Percentiles rank a stretch among this genome's conserved stretches.
Conservation (phyloP, 2,888 invertebrate genomes). For the Xylota segnis region DNA sequence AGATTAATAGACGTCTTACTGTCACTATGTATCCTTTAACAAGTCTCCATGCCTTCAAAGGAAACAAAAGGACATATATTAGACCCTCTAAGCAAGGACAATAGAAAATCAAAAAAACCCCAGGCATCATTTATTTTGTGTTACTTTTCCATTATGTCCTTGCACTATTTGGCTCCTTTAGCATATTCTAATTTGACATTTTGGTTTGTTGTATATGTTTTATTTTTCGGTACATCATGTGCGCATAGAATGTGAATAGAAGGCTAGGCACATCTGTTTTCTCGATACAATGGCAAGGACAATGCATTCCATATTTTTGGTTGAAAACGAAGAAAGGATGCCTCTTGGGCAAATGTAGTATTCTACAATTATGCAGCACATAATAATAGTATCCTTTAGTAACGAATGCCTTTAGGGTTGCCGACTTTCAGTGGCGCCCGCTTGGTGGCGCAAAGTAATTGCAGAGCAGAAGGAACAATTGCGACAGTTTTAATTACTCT, state of each 20-base stretch:
- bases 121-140: not conserved
- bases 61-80: not conserved
- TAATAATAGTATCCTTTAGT: constrained; percentile 49
- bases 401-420: constrained; percentile 1
- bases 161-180: constrained; percentile 32
- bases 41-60: not conserved
- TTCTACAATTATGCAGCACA: constrained; percentile 18
- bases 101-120: not conserved
- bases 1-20: not conserved
- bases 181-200: constrained; percentile 22
- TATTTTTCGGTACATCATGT: constrained; percentile 6
- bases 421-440: constrained; percentile 32
- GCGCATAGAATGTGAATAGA: not conserved
- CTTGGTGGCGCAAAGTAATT: constrained; percentile 53
- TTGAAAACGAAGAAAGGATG: constrained; percentile 29
- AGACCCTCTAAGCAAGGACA: constrained; percentile 4
- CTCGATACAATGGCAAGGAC: constrained; percentile 48
- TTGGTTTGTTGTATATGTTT: constrained; percentile 3
- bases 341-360: constrained; percentile 38
- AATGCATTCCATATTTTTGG: constrained; percentile 39
- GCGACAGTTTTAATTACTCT: constrained; percentile 71
- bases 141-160: constrained; percentile 1
- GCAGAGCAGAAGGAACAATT: constrained; percentile 61
- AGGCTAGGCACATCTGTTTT: constrained; percentile 24
- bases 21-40: not conserved